A percentile compares a stretch with the other conserved stretches of the same genome.
These are phyloP conservation scores for Urechis unicinctus DNA, from an alignment of 2,888 invertebrate species.

Conservation along the genomic window DNA sequence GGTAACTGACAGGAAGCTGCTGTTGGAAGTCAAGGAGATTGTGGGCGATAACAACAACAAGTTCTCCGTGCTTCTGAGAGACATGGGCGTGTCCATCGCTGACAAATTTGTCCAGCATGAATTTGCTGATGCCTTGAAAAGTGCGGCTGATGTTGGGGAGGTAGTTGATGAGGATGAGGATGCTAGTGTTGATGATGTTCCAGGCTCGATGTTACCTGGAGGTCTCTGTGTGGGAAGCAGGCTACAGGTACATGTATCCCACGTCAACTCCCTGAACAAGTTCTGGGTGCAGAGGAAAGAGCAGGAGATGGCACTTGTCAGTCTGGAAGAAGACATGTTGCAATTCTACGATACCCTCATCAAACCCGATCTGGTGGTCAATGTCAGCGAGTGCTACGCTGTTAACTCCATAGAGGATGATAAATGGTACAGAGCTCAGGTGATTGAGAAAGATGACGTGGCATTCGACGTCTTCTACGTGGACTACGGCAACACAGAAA, in stretches of 20 bases:
- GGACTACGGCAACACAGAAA: slow-evolving; percentile 41
- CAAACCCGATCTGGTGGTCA: too few species aligned
- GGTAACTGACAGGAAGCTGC: slow-evolving; percentile 33
- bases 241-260: not conserved
- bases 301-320: slow-evolving; percentile 19
- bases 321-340: slow-evolving; percentile 28
- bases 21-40: not conserved
- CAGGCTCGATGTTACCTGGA: not conserved
- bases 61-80: slow-evolving; percentile 1
- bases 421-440: slow-evolving; percentile 35
- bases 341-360: too few species aligned
- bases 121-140: too few species aligned
- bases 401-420: slow-evolving; percentile 32
- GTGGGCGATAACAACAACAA: not conserved
- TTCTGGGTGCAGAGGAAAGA: slow-evolving; percentile 33
- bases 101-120: not conserved
- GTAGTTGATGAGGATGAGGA: not conserved
- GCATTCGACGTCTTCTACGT: slow-evolving; percentile 24
- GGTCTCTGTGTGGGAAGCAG: not conserved
- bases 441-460: slow-evolving; percentile 5
- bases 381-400: slow-evolving; percentile 27
- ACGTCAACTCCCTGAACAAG: slow-evolving; percentile 20
- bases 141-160: too few species aligned
- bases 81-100: not conserved
- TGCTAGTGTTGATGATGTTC: not conserved